These are phyloP conservation scores for Lepeophtheirus salmonis DNA, from an alignment of 1,140 invertebrate genomes.

Conservation along the genomic window DNA sequence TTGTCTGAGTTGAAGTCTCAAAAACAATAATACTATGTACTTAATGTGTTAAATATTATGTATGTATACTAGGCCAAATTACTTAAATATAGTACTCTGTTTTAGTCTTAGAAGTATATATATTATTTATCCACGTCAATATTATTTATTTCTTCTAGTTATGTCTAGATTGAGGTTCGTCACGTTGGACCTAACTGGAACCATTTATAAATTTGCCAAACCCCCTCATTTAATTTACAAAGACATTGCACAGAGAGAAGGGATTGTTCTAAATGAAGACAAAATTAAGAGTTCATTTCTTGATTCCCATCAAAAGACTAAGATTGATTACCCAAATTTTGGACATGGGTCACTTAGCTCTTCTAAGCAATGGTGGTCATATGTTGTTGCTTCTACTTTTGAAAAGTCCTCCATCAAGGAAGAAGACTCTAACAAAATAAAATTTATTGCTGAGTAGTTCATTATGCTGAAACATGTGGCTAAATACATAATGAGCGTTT, in stretches of 20 bases:
- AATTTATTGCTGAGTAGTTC: not conserved
- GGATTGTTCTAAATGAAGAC: not conserved
- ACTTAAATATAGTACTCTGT: not conserved
- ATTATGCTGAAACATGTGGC: not conserved
- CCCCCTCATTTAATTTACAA: not conserved
- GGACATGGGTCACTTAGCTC: not conserved
- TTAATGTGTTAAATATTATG: not conserved
- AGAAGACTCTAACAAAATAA: no score
- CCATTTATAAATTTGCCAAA: not conserved
- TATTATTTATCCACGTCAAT: no score
- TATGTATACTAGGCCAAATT: not conserved
- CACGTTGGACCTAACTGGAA: not conserved
- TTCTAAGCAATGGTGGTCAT: slow-evolving; percentile 4
- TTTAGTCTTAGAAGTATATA: not conserved
- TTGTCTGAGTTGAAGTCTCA: no score
- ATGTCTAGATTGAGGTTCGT: not conserved
- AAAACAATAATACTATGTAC: not conserved
- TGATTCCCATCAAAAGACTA: not conserved
- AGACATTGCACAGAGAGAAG: not conserved
- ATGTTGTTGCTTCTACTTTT: not conserved
- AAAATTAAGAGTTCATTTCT: not conserved
- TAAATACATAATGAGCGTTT: not conserved
- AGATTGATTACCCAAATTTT: not conserved
- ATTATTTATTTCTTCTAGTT: no score
- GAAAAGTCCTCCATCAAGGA: no score